Base-by-base conservation (phyloP, 2,113 vertebrate species). In the Arenaria interpres region DNA sequence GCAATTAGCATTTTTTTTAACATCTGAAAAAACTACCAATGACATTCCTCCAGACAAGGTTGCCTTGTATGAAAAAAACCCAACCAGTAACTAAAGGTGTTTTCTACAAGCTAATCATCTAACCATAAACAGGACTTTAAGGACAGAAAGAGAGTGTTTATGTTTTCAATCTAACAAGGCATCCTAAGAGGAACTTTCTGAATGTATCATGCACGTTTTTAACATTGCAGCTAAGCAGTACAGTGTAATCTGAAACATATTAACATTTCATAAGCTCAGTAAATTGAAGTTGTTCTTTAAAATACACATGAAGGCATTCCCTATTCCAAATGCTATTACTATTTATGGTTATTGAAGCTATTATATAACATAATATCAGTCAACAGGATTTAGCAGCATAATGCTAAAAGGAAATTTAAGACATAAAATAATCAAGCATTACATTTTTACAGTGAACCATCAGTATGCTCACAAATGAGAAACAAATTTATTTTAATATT, bases 331-430 rank as follows among this genome's bases (percentile, higher is more conserved):
- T 68, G 41, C 37, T 76, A 56, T 53, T 82, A 56, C 63, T 94
- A 63, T 69, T 80, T 90, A 78, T 71, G n/a, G 20, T 78, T 96
- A n/a, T 57, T 78, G 51, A 81, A 94, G 35, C 17, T 41, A 66
- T 72, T 82, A 85, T 18, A 33, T 63, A 85, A 74, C 17, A 46
- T 17, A 73, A 7, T 53, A 78, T 37, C 54, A 64, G 39, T 60
- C 39, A 64, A 92, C 12, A 78, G 37, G 54, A 85, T 84, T 86
- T 59, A 92, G 64, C 10, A 12, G 39, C 56, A 88, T 72, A 94
- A 85, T 27, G 18, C 71, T 81, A 88, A 71, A 96, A 62, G 51
- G 82, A 46, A 96, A 93, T 95, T 88, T 91, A 90, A 79, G 60
- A 75, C 50, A 83, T 77, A 59, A 4, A 93, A 82, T 82, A 68